A percentile compares a stretch with the other conserved stretches of the same genome.
Evolutionary conservation across 2,888 invertebrate genomes (phyloP).

Genomic region (Melieria crassipennis): DNA sequence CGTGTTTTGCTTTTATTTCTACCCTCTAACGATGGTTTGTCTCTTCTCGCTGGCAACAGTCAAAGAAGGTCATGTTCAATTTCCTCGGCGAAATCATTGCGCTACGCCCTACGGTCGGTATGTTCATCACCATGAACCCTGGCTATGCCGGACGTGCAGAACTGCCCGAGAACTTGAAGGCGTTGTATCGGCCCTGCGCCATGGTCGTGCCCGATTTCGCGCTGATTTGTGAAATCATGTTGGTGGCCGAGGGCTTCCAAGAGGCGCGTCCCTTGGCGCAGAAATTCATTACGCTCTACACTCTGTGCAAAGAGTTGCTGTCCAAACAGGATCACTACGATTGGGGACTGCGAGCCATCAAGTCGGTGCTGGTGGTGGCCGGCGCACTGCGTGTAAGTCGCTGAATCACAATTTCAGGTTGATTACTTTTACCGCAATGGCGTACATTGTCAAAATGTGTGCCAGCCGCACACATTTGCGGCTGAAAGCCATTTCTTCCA

Average conservation of each 20-base stretch:
- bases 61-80: slow-evolving; percentile 80
- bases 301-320: slow-evolving; percentile 86
- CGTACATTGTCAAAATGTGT: too few relatives aligned
- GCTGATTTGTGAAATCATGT: slow-evolving; percentile 95
- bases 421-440: too few relatives aligned
- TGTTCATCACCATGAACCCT: slow-evolving; percentile 97
- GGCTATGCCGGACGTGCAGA: slow-evolving; percentile 94
- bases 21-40: not conserved
- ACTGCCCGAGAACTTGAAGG: slow-evolving; percentile 83
- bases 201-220: slow-evolving; percentile 98
- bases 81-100: slow-evolving; percentile 86
- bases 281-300: slow-evolving; percentile 94
- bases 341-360: slow-evolving; percentile 95
- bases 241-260: slow-evolving; percentile 94
- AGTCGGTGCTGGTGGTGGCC: slow-evolving; percentile 94
- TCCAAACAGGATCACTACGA: slow-evolving; percentile 97
- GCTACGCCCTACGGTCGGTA: slow-evolving; percentile 81
- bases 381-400: slow-evolving; percentile 82
- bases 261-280: slow-evolving; percentile 89
- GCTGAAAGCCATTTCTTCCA: too few relatives aligned
- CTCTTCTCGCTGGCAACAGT: slow-evolving; percentile 46
- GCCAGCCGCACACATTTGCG: too few relatives aligned
- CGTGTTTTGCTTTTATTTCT: not conserved
- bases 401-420: too few relatives aligned
- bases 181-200: slow-evolving; percentile 86